Conservation (phyloP, 2,113 vertebrate species). For the Ammodytes dubius region DNA sequence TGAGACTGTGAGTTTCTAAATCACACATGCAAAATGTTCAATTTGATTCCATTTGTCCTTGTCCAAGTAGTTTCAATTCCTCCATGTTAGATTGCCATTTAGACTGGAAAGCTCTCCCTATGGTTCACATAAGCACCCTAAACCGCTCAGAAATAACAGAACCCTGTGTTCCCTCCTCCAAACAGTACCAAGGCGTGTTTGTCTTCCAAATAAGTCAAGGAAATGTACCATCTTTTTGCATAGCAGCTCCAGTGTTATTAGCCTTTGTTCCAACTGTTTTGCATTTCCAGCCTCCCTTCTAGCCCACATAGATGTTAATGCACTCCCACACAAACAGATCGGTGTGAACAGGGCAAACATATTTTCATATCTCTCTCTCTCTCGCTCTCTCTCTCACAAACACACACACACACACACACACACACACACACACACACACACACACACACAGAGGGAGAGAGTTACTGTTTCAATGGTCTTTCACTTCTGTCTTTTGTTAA, state of each 20-base stretch:
- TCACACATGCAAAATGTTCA: conserved; percentile 14
- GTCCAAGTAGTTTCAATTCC: conserved; percentile 35
- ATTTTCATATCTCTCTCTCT: conserved; percentile 71
- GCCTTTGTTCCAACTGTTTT: conserved; percentile 84
- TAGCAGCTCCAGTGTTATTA: conserved; percentile 80
- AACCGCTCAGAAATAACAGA: conserved; percentile 53
- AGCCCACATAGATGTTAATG: conserved; percentile 87
- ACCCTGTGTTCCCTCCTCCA: conserved; percentile 56
- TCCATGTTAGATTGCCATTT: conserved; percentile 13
- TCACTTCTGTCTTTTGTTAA: conserved; percentile 59
- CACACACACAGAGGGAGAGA: conserved; percentile 7
- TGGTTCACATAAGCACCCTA: conserved; percentile 39
- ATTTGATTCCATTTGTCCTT: conserved; percentile 16
- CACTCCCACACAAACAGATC: conserved; percentile 88
- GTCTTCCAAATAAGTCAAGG: conserved; percentile 71
- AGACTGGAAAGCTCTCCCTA: conserved; percentile 12
- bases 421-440: conserved; percentile 7
- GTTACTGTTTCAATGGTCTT: conserved; percentile 50
- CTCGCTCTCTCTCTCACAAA: conserved; percentile 26
- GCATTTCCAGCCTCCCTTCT: conserved; percentile 84
- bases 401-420: conserved; percentile 7
- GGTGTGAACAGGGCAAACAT: conserved; percentile 85
- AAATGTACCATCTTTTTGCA: conserved; percentile 74
- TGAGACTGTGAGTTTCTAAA: not conserved
- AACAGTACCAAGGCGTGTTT: conserved; percentile 48